Conservation (phyloP, 2,888 invertebrate species). For the Sphinx pinastri region DNA sequence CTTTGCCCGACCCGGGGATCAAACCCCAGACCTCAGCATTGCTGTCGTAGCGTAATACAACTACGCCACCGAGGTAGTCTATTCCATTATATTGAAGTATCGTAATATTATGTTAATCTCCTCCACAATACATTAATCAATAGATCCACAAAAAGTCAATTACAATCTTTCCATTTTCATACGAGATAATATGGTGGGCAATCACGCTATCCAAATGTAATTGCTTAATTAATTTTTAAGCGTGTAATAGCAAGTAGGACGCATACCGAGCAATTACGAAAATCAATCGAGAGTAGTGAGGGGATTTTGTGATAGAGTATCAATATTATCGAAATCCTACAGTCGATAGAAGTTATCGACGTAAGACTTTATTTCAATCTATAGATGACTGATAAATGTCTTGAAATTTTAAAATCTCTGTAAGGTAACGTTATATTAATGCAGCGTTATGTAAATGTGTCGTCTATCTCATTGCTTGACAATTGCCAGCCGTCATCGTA, state of each 20-base stretch:
- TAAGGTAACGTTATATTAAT: no score
- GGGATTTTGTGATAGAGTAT: background rate
- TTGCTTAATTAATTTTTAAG: slow-evolving; percentile 11
- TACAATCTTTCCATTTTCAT: background rate
- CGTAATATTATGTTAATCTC: background rate
- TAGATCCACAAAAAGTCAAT: slow-evolving; percentile 2
- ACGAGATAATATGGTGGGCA: background rate
- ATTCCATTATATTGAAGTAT: no score
- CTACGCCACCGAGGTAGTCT: no score
- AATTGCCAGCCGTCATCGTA: no score
- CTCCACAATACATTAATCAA: background rate
- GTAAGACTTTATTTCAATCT: no score
- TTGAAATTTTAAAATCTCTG: no score
- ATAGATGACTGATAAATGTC: no score
- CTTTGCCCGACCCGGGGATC: no score
- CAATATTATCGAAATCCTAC: background rate
- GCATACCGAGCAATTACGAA: slow-evolving; percentile 11
- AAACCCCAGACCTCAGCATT: no score
- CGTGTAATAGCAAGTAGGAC: background rate
- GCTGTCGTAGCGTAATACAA: no score
- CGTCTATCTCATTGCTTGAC: no score
- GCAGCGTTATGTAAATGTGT: no score
- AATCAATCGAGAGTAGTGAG: slow-evolving; percentile 1
- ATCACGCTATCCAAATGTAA: slow-evolving; percentile 14
- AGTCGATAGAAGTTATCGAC: background rate